Evolutionary conservation across 2,888 invertebrate genomes (phyloP), one percentile per base, ranked within the genome.

Genomic region (Drosophila yooni): DNA sequence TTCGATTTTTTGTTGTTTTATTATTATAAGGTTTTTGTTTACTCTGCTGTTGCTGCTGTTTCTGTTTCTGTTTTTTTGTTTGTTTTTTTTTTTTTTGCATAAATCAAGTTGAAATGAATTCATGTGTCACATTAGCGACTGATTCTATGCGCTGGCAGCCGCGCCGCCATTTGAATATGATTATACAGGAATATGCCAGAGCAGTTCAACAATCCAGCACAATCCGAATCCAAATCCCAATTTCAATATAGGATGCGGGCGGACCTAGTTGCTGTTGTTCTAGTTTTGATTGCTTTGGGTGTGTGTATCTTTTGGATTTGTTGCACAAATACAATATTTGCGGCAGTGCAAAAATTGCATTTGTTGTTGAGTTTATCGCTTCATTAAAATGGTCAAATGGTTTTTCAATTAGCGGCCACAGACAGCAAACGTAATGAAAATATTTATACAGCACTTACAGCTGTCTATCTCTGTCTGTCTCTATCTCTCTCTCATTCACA

Each of bases 31-130:
- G 40, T 50, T 38, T 25, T 27, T 48, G 69, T 58, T 29, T 46
- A 46, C 15, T 15, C 27, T 36, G 48, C 15, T 43, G 52, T 54
- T 62, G 40, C n/a, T 25, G 15, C 25, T 43, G 21, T 25, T 43
- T 50, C 13, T 51, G 36, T 34, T 8, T 48, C 33, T 33, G 33
- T 33, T 43, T 70, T 65, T 48, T 34, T 21, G 21, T 21, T 21
- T 21, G 21, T 21, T 64, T 50, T 71, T 73, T 51, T 58, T 36
- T 51, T 84, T 76, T 74, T 64, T 82, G 87, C 82, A 87, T 87
- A 87, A 83, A 87, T 88, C 82, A 87, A 82, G 75, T 76, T 70
- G 65, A 40, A 86, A 82, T 78, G 79, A 82, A 86, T 76, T 86
- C 84, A 76, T 86, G 82, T 88, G 86, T 79, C 86, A 86, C 80